Evolutionary conservation across 2,113 vertebrate genomes (phyloP).

Genomic region (Ophthalmolycus amberensis): DNA sequence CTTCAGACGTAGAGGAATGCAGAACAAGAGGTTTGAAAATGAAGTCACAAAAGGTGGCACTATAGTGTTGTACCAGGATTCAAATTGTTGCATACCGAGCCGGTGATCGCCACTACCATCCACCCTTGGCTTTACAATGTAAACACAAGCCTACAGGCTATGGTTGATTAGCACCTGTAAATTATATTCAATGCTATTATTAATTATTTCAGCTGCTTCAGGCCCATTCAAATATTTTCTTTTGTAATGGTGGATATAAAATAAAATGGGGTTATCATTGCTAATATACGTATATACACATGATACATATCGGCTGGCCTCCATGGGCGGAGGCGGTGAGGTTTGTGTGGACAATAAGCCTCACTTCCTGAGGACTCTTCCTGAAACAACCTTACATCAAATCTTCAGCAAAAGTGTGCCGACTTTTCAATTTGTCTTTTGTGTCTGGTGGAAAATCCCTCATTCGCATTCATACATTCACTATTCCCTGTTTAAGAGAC

Average conservation of each 20-base stretch:
- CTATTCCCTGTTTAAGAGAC: not conserved
- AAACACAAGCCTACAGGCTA: no score
- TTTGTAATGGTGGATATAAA: no score
- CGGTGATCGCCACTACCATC: no score
- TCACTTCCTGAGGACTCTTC: not conserved
- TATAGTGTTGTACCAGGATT: no score
- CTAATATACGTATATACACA: not conserved
- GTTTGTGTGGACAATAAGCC: not conserved
- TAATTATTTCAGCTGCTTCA: no score
- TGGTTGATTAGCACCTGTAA: no score
- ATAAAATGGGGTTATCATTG: no score
- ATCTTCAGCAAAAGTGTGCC: not conserved
- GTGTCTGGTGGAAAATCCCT: not conserved
- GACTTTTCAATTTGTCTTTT: not conserved
- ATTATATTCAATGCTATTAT: no score
- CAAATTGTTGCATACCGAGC: no score
- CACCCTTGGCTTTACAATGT: no score
- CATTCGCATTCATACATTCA: not conserved
- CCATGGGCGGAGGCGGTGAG: not conserved
- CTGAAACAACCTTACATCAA: not conserved
- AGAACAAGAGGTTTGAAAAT: not conserved
- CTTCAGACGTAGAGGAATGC: no score
- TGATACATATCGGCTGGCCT: not conserved
- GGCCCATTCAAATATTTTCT: no score
- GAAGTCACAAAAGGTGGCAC: not conserved